Percentiles rank a stretch among this genome's conserved stretches.
Conservation (phyloP, 2,888 invertebrate species). For the Epiblema foenella region DNA sequence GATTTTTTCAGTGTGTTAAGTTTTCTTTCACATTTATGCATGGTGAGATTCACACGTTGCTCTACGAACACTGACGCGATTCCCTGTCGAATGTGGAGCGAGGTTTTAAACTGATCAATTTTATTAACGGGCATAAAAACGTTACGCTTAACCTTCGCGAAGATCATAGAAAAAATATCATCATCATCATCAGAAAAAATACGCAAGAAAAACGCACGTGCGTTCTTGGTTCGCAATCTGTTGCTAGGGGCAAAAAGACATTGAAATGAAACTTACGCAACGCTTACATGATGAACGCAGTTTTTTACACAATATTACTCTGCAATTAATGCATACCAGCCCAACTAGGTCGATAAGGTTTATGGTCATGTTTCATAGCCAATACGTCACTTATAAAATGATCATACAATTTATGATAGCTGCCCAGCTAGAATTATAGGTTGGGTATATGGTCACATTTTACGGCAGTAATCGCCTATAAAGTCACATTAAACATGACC, state of each 20-base stretch:
- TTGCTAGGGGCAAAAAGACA: neutral
- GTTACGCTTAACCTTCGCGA: constrained; percentile 23
- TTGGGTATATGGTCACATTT: too few species aligned
- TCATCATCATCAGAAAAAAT: constrained; percentile 27
- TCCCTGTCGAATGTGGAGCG: constrained; percentile 3
- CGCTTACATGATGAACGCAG: neutral
- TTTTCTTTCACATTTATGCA: neutral
- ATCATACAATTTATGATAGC: too few species aligned
- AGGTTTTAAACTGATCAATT: constrained; percentile 6
- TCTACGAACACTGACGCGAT: neutral
- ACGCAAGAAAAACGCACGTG: constrained; percentile 34
- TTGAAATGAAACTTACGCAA: neutral
- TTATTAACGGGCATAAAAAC: constrained; percentile 5
- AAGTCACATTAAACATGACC: too few species aligned
- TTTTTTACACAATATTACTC: too few species aligned
- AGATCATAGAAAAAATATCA: constrained; percentile 38
- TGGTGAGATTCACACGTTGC: neutral
- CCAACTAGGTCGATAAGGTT: too few species aligned
- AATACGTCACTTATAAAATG: too few species aligned
- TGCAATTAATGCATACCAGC: too few species aligned
- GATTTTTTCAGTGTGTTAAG: neutral
- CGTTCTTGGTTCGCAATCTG: constrained; percentile 14
- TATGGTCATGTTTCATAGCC: too few species aligned
- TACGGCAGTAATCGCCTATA: too few species aligned
- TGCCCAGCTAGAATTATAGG: too few species aligned